These are phyloP conservation scores for Lysandra coridon DNA, from an alignment of 2,888 invertebrate genomes.

Conservation along the genomic window DNA sequence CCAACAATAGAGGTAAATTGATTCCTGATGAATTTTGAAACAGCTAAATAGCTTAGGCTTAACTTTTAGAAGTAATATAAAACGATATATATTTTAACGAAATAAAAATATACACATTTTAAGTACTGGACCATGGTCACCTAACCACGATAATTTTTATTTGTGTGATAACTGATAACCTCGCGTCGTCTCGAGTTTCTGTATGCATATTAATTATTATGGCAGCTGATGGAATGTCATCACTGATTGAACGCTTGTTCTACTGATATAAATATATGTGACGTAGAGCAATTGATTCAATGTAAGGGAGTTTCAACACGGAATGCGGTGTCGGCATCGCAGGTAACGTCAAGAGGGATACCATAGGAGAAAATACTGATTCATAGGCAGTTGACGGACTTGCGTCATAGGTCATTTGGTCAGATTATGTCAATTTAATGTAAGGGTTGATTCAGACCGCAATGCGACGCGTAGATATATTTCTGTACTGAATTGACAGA, in stretches of 20 bases:
- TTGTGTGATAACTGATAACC: not conserved
- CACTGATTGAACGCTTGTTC: constrained; percentile 16
- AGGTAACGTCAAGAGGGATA: not conserved
- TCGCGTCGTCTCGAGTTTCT: not conserved
- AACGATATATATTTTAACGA: no score
- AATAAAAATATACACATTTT: not conserved
- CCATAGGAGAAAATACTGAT: no score
- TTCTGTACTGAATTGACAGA: no score
- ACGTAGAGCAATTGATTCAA: constrained; percentile 10
- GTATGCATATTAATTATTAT: constrained; percentile 7
- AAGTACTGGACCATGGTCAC: not conserved
- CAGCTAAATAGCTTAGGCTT: no score
- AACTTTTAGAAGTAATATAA: no score
- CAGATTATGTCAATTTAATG: no score
- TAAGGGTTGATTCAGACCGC: no score
- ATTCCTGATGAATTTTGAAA: no score
- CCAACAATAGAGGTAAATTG: no score
- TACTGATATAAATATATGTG: constrained; percentile 10
- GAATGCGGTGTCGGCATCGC: not conserved
- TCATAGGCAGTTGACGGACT: no score
- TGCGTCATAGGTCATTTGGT: no score
- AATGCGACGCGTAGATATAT: no score
- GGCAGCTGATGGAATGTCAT: constrained; percentile 19
- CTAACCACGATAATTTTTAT: not conserved
- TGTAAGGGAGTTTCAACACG: not conserved